phyloP scores from a whole-genome alignment of 2,797 vertebrate genomes.

The Rhabdomys pumilio region DNA sequence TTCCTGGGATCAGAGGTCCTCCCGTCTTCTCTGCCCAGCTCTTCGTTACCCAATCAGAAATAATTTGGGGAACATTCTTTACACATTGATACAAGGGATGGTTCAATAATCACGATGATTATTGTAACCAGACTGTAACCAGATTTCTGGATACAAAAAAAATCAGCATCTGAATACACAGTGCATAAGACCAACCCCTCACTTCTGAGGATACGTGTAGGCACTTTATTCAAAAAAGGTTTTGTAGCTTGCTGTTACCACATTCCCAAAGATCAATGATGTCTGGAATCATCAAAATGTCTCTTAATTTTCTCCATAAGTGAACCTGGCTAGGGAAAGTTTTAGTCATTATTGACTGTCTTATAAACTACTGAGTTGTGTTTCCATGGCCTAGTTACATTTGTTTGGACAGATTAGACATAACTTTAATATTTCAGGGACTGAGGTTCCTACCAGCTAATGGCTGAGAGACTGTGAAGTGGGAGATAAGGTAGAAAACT shows the following conservation, averaged over 20 bases:
- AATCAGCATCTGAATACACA: no score
- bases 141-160: neutral
- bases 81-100: neutral
- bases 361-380: slow-evolving; percentile 53
- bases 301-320: slow-evolving; percentile 68
- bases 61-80: neutral
- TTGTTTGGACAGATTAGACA: neutral
- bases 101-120: neutral
- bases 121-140: neutral
- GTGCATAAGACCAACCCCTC: neutral
- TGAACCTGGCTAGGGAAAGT: slow-evolving; percentile 64
- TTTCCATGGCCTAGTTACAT: slow-evolving; percentile 45
- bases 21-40: neutral
- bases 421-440: slow-evolving; percentile 10
- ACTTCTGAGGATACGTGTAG: neutral
- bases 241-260: slow-evolving; percentile 65
- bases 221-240: neutral
- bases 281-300: slow-evolving; percentile 74
- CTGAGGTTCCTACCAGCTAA: slow-evolving; percentile 9
- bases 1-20: neutral
- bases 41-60: neutral
- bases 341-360: slow-evolving; percentile 76
- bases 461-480: neutral
- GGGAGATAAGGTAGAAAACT: neutral
- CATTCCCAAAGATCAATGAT: slow-evolving; percentile 72